Evolutionary conservation across 2,113 vertebrate species (phyloP), one percentile per base, ranked within the genome.

Genomic region (Rhea americana): DNA sequence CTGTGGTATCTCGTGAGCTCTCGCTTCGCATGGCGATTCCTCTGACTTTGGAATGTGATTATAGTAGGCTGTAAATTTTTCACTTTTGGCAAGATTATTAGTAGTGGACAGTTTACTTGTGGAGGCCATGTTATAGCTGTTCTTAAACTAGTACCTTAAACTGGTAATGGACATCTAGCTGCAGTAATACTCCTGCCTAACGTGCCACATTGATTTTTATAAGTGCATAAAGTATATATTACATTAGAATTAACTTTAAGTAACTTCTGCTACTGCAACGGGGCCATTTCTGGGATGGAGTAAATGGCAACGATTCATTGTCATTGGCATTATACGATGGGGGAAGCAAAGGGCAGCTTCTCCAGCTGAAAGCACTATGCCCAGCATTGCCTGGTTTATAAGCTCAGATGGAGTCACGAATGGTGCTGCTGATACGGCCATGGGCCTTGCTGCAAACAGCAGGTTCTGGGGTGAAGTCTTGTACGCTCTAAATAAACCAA

Each of bases 391-490:
- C 59, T 58, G n/a, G 67, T 7, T 83, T 74, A 39, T n/a, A 21
- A 55, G 85, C 61, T 95, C 85, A 43, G 65, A 63, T 74, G 83
- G 93, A 91, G 70, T 67, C 4, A 5, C 77, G 93, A 85, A 93
- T 88, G 93, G 81, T 78, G 88, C 90, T 91, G 84, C 74, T 85
- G 82, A 63, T 83, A 45, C 0, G 25, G 51, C 68, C 61, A 3
- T 37, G 61, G 80, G 61, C 89, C 77, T 84, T 78, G 19, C 0
- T 39, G 65, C 77, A 67, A 37, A 28, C 56, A 32, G 26, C 0
- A 5, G 66, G 58, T 6, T 0, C 50, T 47, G 67, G 26, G 25
- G 19, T 50, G 24, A 58, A 71, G 59, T 53, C 37, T 67, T 30
- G 15, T 20, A 14, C 13, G 32, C 12, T 16, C 47, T 76, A 58